Base-by-base conservation (phyloP, 1,140 invertebrate species). In the Laupala kohalensis region DNA sequence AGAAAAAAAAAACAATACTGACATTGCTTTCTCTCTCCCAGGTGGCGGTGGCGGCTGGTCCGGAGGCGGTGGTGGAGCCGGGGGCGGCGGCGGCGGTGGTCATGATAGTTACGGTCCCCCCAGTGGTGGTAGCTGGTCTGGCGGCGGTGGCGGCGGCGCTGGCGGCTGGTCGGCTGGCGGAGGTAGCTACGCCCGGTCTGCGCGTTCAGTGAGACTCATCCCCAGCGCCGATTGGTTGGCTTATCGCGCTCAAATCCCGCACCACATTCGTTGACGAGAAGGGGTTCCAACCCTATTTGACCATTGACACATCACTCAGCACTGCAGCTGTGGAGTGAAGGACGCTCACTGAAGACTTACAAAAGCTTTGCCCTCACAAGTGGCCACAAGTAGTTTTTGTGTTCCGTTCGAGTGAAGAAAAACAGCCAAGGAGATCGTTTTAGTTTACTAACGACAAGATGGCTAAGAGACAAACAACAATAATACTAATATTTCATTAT, bases 21-120 rank as follows among this genome's bases (percentile, higher is more conserved):
- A 15, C 6, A 37, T 37, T 37, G 9, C 0, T 53, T 9, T 53
- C 9, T 53, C 1, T 1, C 1, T 53, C 19, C 9, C 37, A 53
- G 65, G 64, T 19, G 64, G 15, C 63, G 70, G 70, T 23, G 63
- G 64, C 26, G 27, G 53, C 62, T 64, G 73, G 2, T 28, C 71
- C 9, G 74, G 73, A 4, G 73, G 74, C 26, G 64, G 62, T 15
- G 27, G 67, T 6, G 67, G 67, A 1, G 5, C 25, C 26, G 66
- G 53, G 29, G 62, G 68, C 15, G 69, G 62, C 23, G 62, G 30
- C 30, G 19, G 62, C 24, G 15, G 30, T 5, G 29, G 69, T 15
- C 28, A 12, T 6, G 13, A 25, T 19, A 26, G 37, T 25, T 25
- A 28, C 4, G 69, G 69, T 4, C 25, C 25, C 1, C 15, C 25